Evolutionary conservation across 1,140 invertebrate genomes (phyloP), one percentile per base, ranked within the genome.

Genomic region (Physella acuta): DNA sequence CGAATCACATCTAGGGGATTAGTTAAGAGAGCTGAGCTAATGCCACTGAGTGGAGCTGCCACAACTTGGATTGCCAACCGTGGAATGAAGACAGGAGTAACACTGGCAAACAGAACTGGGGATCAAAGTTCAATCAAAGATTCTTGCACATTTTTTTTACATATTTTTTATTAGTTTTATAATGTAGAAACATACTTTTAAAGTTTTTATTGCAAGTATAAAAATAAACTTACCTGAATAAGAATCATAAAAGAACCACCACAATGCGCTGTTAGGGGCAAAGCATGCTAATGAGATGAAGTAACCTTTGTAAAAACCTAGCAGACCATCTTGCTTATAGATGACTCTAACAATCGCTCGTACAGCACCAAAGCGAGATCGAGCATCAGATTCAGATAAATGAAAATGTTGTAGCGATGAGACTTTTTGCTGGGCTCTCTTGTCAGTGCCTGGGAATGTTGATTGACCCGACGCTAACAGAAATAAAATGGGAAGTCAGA

Each of bases 211-310:
- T n/a, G n/a, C n/a, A n/a, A n/a, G n/a, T n/a, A n/a, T n/a, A n/a
- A n/a, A n/a, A n/a, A n/a, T n/a, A n/a, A n/a, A n/a, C 75, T 84
- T 87, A 96, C 94, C 93, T 90, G 95, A 94, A 86, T 97, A 98
- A 56, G 92, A 88, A 70, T 94, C 94, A 87, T 98, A 98, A 76
- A 97, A 92, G 37, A 91, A 91, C 95, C 95, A 98, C 95, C 95
- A 98, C 28, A 97, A 87, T 16, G 94, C 95, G 69, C 93, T 95
- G 83, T 95, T 97, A 11, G 95, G 95, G 69, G 97, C 94, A 86
- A 96, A 98, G 3, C 94, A 92, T 73, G 91, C 91, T 0, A 98
- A 85, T 26, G 95, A 97, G 31, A 94, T 94, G 34, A 91, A 87
- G 83, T 98, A 98, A 0, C 96, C 96, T 73, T 94, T 87, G 82